Evolutionary conservation across 2,888 invertebrate species (phyloP), one percentile per base, ranked within the genome.

Genomic region (Rutpela maculata): DNA sequence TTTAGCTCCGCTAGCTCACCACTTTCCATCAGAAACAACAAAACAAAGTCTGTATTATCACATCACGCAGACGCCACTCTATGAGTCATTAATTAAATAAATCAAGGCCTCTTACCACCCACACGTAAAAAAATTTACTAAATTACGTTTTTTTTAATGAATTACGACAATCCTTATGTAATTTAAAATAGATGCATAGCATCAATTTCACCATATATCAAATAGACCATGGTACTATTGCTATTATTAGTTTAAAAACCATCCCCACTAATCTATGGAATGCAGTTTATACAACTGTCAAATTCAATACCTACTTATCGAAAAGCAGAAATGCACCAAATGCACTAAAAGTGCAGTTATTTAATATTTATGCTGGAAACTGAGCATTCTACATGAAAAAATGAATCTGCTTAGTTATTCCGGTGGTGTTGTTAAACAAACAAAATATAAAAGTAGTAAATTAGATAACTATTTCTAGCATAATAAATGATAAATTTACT

Each of bases 1-100:
- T 59, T 59, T 43, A 4, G 12, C 35, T 63, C 1, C 31, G 6
- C 2, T 17, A 65, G 19, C 18, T 12, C 43, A 43, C 19, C 43
- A 65, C 43, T 65, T 43, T 65, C 7, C 38, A 60, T 31, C 15
- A 26, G n/a, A 62, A 62, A 62, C 62, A 62, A 62, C 17, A 17
- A 31, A 12, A 35, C 31, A 35, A 35, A 31, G 12, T 26, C 22
- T 60, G 9, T 26, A 60, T 0, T 2, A 3, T 5, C 15, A 5
- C 3, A 43, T 22, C 60, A 60, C 60, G 12, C 60, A 60, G 60
- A 60, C 60, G 26, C 60, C 60, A 31, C 19, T 17, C 43, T 43
- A 38, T 66, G 43, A 66, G 55, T 50, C 66, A 66, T 18, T 66
- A 10, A 19, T 66, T 66, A 18, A 66, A 66, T 43, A 43, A 43